Conservation (phyloP, 2,797 vertebrate genomes). For the Syngnathus acus region DNA sequence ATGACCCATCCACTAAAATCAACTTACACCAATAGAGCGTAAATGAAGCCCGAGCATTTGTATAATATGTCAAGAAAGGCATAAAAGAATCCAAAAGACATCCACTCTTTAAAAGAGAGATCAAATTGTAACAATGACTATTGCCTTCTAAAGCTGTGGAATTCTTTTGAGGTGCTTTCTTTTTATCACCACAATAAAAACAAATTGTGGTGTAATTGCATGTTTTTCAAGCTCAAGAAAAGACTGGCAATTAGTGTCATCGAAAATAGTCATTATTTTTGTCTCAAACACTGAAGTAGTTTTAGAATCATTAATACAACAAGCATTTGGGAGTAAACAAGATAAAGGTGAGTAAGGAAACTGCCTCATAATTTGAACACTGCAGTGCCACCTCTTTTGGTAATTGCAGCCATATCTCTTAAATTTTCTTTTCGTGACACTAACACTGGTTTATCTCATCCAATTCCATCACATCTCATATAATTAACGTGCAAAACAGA, state of each 20-base stretch:
- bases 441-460: not conserved
- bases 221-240: not conserved
- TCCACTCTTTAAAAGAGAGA: not conserved
- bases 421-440: not conserved
- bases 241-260: not conserved
- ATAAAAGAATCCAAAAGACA: constrained; percentile 8
- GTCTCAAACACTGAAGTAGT: not conserved
- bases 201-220: not conserved
- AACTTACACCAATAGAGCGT: constrained; percentile 15
- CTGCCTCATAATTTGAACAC: not conserved
- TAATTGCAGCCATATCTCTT: not conserved
- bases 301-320: not conserved
- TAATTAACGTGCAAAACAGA: not conserved
- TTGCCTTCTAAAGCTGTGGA: constrained; percentile 19
- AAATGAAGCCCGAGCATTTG: constrained; percentile 16
- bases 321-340: constrained; percentile 1
- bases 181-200: constrained; percentile 2
- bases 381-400: not conserved
- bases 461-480: not conserved
- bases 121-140: not conserved
- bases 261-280: not conserved
- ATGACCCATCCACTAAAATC: constrained; percentile 7
- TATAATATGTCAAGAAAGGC: constrained; percentile 8
- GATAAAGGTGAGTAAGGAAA: not conserved
- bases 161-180: not conserved